These are phyloP conservation scores for Cheilosia urbana DNA, from an alignment of 2,888 invertebrate species.

Conservation along the genomic window DNA sequence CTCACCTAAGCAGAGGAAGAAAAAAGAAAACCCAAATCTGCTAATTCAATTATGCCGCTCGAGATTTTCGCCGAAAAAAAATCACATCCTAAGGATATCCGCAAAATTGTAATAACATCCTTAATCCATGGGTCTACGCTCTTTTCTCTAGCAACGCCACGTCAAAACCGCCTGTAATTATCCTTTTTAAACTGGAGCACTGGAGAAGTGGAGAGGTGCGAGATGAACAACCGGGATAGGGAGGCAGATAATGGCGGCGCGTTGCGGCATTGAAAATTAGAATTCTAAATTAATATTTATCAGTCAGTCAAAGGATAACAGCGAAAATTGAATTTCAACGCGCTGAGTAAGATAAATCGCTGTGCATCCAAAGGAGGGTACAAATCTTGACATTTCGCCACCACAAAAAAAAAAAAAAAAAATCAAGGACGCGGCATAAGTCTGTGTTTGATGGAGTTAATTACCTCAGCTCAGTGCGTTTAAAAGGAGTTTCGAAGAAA, in stretches of 20 bases:
- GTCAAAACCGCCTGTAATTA: slow-evolving; percentile 65
- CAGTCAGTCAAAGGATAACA: slow-evolving; percentile 61
- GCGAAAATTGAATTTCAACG: slow-evolving; percentile 62
- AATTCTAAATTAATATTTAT: slow-evolving; percentile 70
- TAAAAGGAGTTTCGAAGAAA: slow-evolving; percentile 35
- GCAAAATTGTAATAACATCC: slow-evolving; percentile 58
- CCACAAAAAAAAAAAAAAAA: not conserved
- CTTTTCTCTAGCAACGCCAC: slow-evolving; percentile 24
- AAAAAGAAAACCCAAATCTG: slow-evolving; percentile 28
- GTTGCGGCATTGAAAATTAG: slow-evolving; percentile 55
- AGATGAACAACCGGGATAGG: slow-evolving; percentile 1
- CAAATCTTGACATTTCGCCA: slow-evolving; percentile 12
- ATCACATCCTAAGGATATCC: slow-evolving; percentile 45
- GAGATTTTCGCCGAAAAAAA: slow-evolving; percentile 29
- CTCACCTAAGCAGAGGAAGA: slow-evolving; percentile 19
- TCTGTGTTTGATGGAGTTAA: slow-evolving; percentile 64
- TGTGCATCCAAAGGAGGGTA: slow-evolving; percentile 3
- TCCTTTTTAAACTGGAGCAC: slow-evolving; percentile 46
- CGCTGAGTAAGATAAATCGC: slow-evolving; percentile 49
- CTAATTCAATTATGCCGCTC: slow-evolving; percentile 63
- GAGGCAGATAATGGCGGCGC: not conserved
- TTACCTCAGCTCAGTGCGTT: slow-evolving; percentile 56
- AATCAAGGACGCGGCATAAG: slow-evolving; percentile 23
- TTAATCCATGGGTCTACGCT: slow-evolving; percentile 54
- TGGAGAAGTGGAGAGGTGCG: slow-evolving; percentile 25